phyloP scores from a whole-genome alignment of 1,140 invertebrate genomes.

The Drosophila pandora region DNA sequence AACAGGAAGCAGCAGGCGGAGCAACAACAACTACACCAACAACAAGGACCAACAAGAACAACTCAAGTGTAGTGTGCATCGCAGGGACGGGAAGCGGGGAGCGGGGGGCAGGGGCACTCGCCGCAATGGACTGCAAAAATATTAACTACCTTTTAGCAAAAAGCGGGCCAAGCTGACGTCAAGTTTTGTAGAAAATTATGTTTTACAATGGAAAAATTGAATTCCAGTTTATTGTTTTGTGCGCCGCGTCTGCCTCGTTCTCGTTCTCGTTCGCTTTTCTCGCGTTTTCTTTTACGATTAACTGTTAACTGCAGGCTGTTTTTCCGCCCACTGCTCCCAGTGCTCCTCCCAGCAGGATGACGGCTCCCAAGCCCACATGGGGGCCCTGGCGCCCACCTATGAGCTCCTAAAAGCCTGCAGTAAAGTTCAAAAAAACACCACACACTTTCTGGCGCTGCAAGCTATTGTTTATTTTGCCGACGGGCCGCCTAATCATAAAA shows the following conservation, averaged over 20 bases:
- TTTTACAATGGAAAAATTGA: conserved; percentile 74
- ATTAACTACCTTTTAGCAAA: conserved; percentile 62
- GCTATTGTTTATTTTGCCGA: too few relatives aligned
- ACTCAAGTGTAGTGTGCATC: conserved; percentile 39
- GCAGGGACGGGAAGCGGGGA: neutral
- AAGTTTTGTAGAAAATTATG: conserved; percentile 70
- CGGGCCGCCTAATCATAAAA: too few relatives aligned
- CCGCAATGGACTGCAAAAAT: conserved; percentile 56
- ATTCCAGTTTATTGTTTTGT: conserved; percentile 66
- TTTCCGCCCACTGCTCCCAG: neutral
- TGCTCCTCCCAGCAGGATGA: too few relatives aligned
- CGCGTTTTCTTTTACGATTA: conserved; percentile 55
- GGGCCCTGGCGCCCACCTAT: too few relatives aligned
- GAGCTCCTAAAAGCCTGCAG: too few relatives aligned
- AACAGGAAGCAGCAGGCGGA: conserved; percentile 59
- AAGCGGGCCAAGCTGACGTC: conserved; percentile 62
- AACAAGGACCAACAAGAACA: conserved; percentile 22
- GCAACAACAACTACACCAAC: conserved; percentile 26
- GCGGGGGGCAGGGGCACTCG: neutral
- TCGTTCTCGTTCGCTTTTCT: conserved; percentile 15
- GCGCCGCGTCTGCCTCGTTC: conserved; percentile 15
- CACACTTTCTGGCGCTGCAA: too few relatives aligned
- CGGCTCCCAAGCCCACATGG: too few relatives aligned
- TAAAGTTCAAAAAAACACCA: too few relatives aligned
- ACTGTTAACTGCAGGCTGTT: conserved; percentile 58